Evolutionary conservation across 2,797 vertebrate species (phyloP).

Genomic region (Phaenicophaeus curvirostris): DNA sequence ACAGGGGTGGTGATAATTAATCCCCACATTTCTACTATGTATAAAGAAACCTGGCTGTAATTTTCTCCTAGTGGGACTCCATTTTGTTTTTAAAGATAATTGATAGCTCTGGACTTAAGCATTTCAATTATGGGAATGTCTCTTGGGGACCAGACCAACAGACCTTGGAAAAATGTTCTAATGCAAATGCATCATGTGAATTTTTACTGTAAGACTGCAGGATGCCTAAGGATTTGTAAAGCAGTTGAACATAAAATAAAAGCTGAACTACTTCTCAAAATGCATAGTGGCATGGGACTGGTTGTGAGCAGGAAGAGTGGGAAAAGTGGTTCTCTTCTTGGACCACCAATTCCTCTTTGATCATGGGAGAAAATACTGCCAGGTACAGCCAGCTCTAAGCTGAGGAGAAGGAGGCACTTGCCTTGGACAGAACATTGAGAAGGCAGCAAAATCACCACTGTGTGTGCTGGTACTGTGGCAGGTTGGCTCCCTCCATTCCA

Average conservation of each 20-base stretch:
- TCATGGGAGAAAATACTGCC: background rate
- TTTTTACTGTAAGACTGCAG: constrained; percentile 29
- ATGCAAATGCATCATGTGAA: constrained; percentile 56
- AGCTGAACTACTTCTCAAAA: background rate
- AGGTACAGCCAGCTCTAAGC: background rate
- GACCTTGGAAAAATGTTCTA: constrained; percentile 61
- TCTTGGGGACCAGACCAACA: constrained; percentile 64
- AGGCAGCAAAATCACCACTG: background rate
- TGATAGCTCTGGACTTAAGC: constrained; percentile 69
- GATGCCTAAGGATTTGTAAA: constrained; percentile 12
- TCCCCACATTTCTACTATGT: constrained; percentile 48
- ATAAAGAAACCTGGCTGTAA: constrained; percentile 59
- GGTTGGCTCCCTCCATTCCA: background rate
- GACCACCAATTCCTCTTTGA: background rate
- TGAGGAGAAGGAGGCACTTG: background rate
- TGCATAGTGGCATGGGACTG: background rate
- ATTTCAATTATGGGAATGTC: constrained; percentile 68
- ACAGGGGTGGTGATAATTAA: constrained; percentile 64
- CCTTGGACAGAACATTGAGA: background rate
- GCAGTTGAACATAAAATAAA: background rate
- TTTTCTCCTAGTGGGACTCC: constrained; percentile 68
- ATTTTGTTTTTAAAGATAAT: constrained; percentile 75
- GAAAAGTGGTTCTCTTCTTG: background rate
- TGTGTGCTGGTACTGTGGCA: background rate
- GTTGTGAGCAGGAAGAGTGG: background rate